Percentiles rank a stretch among this genome's conserved stretches.
Conservation (phyloP, 2,888 invertebrate species). For the Drosophila nr. fundita region DNA sequence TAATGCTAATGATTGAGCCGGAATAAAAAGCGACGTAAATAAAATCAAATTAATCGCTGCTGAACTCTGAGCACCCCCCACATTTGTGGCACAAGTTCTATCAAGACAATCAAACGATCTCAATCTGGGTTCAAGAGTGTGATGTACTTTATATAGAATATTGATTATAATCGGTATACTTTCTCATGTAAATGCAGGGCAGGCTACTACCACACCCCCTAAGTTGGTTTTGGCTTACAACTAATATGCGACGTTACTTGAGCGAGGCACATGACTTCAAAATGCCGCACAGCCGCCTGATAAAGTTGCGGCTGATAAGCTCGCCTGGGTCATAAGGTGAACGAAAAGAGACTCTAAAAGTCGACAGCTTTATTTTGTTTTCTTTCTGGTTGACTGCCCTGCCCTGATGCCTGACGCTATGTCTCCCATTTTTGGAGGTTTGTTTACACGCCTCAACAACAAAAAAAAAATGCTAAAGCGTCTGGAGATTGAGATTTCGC, state of each 20-base stretch:
- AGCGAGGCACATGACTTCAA: slow-evolving; percentile 23
- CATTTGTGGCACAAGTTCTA: slow-evolving; percentile 2
- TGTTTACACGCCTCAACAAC: slow-evolving; percentile 57
- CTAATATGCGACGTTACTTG: slow-evolving; percentile 38
- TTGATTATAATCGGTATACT: slow-evolving; percentile 36
- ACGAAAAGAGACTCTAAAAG: slow-evolving; percentile 31
- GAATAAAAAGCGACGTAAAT: slow-evolving; percentile 4
- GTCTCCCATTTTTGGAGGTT: slow-evolving; percentile 58
- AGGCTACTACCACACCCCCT: background rate
- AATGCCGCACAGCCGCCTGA: slow-evolving; percentile 26
- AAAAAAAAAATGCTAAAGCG: slow-evolving; percentile 7
- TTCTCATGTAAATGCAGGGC: background rate
- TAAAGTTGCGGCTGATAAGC: slow-evolving; percentile 57
- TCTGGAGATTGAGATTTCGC: slow-evolving; percentile 38
- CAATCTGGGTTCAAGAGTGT: slow-evolving; percentile 39
- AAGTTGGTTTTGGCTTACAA: slow-evolving; percentile 7
- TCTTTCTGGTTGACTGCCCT: slow-evolving; percentile 8
- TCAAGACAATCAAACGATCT: slow-evolving; percentile 39
- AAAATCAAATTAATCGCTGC: slow-evolving; percentile 33
- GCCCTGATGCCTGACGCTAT: no score
- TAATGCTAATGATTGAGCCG: background rate
- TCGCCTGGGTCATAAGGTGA: background rate
- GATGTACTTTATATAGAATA: slow-evolving; percentile 38
- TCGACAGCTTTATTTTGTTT: slow-evolving; percentile 8
- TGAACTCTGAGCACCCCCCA: slow-evolving; percentile 52